A percentile compares a stretch with the other conserved stretches of the same genome.
These are phyloP conservation scores for Mythimna pallens DNA, from an alignment of 2,888 invertebrate genomes.

Conservation along the genomic window DNA sequence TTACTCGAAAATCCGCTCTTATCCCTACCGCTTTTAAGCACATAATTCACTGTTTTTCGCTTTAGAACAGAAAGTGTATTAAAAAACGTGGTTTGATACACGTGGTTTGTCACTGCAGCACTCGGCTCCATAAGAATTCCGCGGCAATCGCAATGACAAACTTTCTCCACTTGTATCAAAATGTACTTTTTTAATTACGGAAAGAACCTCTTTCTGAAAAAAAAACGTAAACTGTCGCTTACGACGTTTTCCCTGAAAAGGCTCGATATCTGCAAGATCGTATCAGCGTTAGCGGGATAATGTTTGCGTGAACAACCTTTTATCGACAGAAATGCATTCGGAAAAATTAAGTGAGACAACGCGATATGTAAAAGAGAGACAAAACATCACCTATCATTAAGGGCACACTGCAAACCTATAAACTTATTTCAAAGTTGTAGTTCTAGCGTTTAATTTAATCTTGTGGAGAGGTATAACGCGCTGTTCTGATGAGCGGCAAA, in stretches of 20 bases:
- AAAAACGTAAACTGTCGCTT: no score
- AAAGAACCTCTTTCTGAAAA: not conserved
- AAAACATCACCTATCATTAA: constrained; percentile 9
- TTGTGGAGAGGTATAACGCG: constrained; percentile 51
- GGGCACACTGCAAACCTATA: constrained; percentile 12
- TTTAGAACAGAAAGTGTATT: no score
- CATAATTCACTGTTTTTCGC: no score
- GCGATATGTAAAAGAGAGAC: not conserved
- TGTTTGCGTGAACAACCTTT: not conserved
- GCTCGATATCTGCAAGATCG: not conserved
- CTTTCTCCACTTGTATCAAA: no score
- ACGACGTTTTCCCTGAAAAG: no score
- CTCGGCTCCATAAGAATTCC: no score
- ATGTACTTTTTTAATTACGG: no score
- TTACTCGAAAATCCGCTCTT: no score
- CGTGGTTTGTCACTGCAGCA: no score
- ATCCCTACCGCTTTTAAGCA: no score
- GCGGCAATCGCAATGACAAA: no score
- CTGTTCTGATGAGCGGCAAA: constrained; percentile 48
- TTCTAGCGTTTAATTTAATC: constrained; percentile 60
- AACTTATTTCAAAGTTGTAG: constrained; percentile 41
- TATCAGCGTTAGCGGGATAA: not conserved
- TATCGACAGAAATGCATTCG: not conserved
- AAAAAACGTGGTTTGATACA: no score
- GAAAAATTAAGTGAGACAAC: not conserved